These are phyloP conservation scores for Drosophila rubida DNA, from an alignment of 2,888 invertebrate species.

Conservation along the genomic window DNA sequence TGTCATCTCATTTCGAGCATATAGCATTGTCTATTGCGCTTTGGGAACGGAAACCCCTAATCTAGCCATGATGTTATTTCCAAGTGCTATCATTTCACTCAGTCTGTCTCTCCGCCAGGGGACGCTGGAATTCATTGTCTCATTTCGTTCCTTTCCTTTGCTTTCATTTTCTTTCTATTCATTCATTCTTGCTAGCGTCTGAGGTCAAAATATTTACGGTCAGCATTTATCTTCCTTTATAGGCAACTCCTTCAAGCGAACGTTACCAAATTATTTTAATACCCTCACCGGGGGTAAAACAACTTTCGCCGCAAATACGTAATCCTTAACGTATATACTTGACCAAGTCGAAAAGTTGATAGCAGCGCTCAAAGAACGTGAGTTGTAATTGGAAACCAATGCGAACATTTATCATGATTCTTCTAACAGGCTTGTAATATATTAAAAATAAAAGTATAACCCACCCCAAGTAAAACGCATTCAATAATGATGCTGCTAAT, in stretches of 20 bases:
- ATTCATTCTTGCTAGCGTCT: conserved; percentile 45
- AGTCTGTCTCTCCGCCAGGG: conserved; percentile 31
- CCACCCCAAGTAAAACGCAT: too few species aligned
- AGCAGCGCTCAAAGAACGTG: not conserved
- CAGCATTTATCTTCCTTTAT: conserved; percentile 68
- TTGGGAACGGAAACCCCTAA: conserved; percentile 83
- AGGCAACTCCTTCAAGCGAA: conserved; percentile 4
- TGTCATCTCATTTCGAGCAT: conserved; percentile 81
- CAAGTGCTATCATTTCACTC: conserved; percentile 75
- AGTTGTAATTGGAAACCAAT: not conserved
- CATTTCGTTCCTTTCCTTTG: conserved; percentile 36
- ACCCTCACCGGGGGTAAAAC: not conserved
- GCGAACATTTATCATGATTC: not conserved
- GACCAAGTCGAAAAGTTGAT: not conserved
- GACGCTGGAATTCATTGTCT: conserved; percentile 49
- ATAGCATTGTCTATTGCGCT: conserved; percentile 73
- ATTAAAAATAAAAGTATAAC: not conserved
- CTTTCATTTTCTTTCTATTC: conserved; percentile 22
- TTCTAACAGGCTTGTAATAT: not conserved
- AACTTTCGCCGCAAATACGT: not conserved
- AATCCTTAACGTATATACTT: not conserved
- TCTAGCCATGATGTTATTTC: conserved; percentile 80
- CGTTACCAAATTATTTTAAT: conserved; percentile 10
- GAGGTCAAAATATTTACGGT: conserved; percentile 75
- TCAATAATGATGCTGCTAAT: conserved; percentile 58